Evolutionary conservation across 2,797 vertebrate species (phyloP), one percentile per base, ranked within the genome.

Genomic region (Phalloptychus januarius): DNA sequence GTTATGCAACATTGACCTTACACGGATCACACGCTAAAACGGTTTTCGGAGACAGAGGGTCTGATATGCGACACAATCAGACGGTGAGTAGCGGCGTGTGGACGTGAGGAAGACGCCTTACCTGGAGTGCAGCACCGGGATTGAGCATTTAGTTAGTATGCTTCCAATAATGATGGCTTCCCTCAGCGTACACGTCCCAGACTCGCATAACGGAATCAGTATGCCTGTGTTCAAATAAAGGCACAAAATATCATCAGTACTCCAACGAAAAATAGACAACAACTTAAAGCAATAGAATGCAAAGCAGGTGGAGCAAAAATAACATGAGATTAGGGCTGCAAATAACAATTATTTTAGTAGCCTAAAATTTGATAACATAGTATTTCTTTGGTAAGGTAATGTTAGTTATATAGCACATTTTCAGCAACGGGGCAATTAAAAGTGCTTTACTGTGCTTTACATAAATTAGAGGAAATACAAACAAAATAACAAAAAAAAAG

Each of bases 51-150:
- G 23, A 74, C 16, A 70, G 45, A 31, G 25, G 7, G 58, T 18
- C 75, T 28, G 63, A 52, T 63, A 48, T 54, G 56, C 52, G 36
- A 16, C 46, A 76, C 1, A 3, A 61, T 36, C 10, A 52, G n/a
- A 77, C 40, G 56, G 45, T 71, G 36, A 73, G 45, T 70, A 36
- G 23, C 28, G 23, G 50, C 15, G 3, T 40, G 36, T 74, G 16
- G 73, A 18, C n/a, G 45, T 74, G 63, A 56, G 65, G 72, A 83
- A 81, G 63, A 28, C 61, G 63, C n/a, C 75, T 86, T 93, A 99
- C 98, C 98, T 99, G 86, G 98, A 98, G 91, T 99, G 97, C 72
- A 99, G 95, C 16, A 99, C 98, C 0, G 98, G 98, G 85, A 99
- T 97, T 28, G 98, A 99, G 89, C 98, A 99, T 90, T 98, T 98